Evolutionary conservation across 2,888 invertebrate species (phyloP), one percentile per base, ranked within the genome.

Genomic region (Nezara viridula): DNA sequence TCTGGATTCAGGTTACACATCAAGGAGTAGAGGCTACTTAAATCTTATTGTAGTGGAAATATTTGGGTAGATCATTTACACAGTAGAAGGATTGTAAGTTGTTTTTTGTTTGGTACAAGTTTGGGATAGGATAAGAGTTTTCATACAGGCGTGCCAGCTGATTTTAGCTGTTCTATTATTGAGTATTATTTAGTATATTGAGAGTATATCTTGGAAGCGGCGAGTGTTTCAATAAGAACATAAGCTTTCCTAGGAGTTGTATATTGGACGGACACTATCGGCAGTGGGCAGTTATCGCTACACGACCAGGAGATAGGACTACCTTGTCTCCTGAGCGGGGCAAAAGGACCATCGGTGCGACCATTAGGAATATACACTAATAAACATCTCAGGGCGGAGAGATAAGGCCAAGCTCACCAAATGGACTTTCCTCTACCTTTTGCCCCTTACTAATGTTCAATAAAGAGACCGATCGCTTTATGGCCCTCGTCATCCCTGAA

Each of bases 331-430:
- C n/a, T 44, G 44, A 7, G 7, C 27, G 1, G 5, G 49, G 44
- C 85, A 85, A 50, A 85, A 77, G 37, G 81, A 44, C 81, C n/a
- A 73, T 21, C 73, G 16, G 0, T 21, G 37, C 52, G 86, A 52
- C 88, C 88, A 88, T 88, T 88, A 88, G 66, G 47, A 66, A 73
- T 73, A 88, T 73, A 44, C 66, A 47, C 66, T 88, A 88, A 88
- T 88, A 88, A 88, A 88, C 88, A 88, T 66, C 88, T 88, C 88
- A 73, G 49, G 24, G 5, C 14, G 24, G 0, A 3, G 86, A 86
- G 60, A 73, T 81, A 81, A 81, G 81, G 9, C 4, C 24, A 32
- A 60, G 44, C 86, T 16, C 37, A 60, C 55, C 86, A 73, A 88
- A 88, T 88, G 88, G 88, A 88, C 73, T 66, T 44, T 86, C 60